Conservation (phyloP, 2,888 invertebrate species). For the Tridacna crocea region DNA sequence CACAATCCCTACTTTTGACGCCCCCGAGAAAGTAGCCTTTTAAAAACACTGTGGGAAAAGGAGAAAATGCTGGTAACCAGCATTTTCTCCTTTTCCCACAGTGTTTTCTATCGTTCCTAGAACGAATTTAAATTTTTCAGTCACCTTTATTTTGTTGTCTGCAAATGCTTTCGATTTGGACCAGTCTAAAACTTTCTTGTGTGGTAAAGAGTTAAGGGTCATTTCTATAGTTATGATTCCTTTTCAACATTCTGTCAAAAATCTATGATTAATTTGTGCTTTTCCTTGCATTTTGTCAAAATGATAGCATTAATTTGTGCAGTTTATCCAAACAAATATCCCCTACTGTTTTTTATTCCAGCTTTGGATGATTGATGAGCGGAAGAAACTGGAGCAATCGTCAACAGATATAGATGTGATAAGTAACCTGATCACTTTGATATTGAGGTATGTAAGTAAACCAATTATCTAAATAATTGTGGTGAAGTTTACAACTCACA, state of each 20-base stretch:
- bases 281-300: too few species aligned
- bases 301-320: too few species aligned
- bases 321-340: too few species aligned
- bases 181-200: background rate
- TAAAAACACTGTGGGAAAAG: background rate
- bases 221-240: too few species aligned
- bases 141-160: background rate
- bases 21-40: too few species aligned
- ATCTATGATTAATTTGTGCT: too few species aligned
- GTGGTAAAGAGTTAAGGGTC: too few species aligned
- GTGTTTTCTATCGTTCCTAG: background rate
- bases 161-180: background rate
- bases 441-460: slow-evolving; percentile 63
- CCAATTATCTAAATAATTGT: too few species aligned
- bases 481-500: too few species aligned
- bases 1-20: too few species aligned
- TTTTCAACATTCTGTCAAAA: too few species aligned
- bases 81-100: background rate
- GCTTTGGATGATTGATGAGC: slow-evolving; percentile 76
- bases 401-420: slow-evolving; percentile 75
- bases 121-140: background rate
- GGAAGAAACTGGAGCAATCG: slow-evolving; percentile 70
- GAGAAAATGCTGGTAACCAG: background rate
- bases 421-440: slow-evolving; percentile 74
- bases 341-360: slow-evolving; percentile 23